Percentiles rank a stretch among this genome's conserved stretches.
Conservation (phyloP, 2,888 invertebrate genomes). For the Azorinus chamasolen region DNA sequence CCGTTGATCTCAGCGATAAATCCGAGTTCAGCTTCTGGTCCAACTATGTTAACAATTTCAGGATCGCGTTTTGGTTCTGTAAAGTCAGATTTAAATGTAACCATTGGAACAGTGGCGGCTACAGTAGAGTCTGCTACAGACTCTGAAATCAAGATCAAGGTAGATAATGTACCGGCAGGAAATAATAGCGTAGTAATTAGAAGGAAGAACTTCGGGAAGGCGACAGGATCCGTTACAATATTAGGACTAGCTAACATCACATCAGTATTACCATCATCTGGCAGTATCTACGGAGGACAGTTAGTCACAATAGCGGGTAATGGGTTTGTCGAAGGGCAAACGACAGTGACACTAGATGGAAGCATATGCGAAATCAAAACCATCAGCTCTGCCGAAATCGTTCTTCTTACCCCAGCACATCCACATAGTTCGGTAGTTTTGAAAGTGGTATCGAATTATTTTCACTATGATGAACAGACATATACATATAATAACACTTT, state of each 20-base stretch:
- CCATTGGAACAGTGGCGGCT: slow-evolving; percentile 72
- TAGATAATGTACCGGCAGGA: slow-evolving; percentile 70
- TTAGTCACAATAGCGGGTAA: slow-evolving; percentile 59
- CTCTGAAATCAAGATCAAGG: slow-evolving; percentile 64
- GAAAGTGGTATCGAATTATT: slow-evolving; percentile 61
- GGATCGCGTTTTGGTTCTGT: slow-evolving; percentile 62
- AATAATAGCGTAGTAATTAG: slow-evolving; percentile 58
- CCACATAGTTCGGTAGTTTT: slow-evolving; percentile 50
- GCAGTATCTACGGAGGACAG: slow-evolving; percentile 70
- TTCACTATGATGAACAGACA: slow-evolving; percentile 45
- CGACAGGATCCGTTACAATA: slow-evolving; percentile 40
- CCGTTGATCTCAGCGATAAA: slow-evolving; percentile 56
- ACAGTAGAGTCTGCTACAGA: slow-evolving; percentile 51
- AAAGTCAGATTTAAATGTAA: slow-evolving; percentile 57
- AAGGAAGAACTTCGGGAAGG: slow-evolving; percentile 57
- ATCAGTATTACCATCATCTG: slow-evolving; percentile 59
- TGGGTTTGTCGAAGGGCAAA: slow-evolving; percentile 72
- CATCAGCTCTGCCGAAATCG: slow-evolving; percentile 53
- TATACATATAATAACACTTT: slow-evolving; percentile 51
- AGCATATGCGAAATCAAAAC: slow-evolving; percentile 56
- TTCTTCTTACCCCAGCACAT: slow-evolving; percentile 66
- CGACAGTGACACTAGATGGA: slow-evolving; percentile 65
- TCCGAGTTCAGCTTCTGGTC: slow-evolving; percentile 54
- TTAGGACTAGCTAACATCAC: slow-evolving; percentile 51
- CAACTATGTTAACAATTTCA: slow-evolving; percentile 60